Evolutionary conservation across 2,113 vertebrate genomes (phyloP).

Genomic region (Bos indicus): DNA sequence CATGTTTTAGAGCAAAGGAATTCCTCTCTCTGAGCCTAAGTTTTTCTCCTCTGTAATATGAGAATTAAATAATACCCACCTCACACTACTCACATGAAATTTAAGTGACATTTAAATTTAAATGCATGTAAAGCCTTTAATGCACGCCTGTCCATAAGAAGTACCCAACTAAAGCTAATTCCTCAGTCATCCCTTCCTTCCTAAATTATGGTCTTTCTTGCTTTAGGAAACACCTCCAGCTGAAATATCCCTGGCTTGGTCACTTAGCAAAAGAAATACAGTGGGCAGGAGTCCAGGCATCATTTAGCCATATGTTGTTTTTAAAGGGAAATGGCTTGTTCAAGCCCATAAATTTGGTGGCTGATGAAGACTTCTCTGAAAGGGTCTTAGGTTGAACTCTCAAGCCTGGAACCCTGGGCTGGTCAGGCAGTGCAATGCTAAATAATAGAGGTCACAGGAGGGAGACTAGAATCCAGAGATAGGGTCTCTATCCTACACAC

Average conservation of each 20-base stretch:
- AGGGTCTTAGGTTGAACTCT: not conserved
- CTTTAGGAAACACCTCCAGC: not conserved
- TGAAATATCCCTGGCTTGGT: not conserved
- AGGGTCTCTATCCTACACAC: not conserved
- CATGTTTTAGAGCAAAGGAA: not conserved
- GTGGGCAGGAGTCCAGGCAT: not conserved
- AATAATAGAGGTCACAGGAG: not conserved
- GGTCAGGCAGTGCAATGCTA: not conserved
- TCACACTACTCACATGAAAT: not conserved
- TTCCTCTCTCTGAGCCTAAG: not conserved
- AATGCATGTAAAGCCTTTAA: not conserved
- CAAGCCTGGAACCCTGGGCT: not conserved
- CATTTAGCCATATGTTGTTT: not conserved
- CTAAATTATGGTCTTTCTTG: not conserved
- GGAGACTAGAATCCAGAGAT: not conserved
- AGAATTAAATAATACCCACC: not conserved
- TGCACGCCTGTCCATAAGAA: not conserved
- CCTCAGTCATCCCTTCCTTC: not conserved
- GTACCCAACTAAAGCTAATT: not conserved
- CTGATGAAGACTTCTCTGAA: not conserved
- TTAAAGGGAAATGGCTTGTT: not conserved
- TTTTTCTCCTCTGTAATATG: not conserved
- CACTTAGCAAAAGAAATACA: not conserved
- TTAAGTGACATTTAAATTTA: not conserved
- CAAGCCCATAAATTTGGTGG: not conserved